Evolutionary conservation across 2,113 vertebrate genomes (phyloP).

Genomic region (Tychaedon coryphoeus): DNA sequence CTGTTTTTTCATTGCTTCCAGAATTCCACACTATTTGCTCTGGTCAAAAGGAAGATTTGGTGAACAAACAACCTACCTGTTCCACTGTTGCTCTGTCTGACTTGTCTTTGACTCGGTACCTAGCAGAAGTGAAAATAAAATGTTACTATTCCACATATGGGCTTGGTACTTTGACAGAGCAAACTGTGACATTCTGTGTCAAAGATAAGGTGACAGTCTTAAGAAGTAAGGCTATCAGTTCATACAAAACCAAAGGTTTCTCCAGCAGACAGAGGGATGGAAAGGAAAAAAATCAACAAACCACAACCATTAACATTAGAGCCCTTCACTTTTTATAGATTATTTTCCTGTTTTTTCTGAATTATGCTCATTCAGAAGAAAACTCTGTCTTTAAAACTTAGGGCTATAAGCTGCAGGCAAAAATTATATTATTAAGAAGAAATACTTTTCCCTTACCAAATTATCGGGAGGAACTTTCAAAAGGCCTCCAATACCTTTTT

Average conservation of each 20-base stretch:
- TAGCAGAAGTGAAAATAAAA: conserved; percentile 56
- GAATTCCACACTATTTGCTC: neutral
- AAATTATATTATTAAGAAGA: neutral
- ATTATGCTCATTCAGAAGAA: neutral
- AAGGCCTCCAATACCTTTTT: neutral
- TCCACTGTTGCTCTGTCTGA: conserved; percentile 96
- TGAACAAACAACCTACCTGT: conserved; percentile 75
- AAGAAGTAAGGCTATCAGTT: neutral
- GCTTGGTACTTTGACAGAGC: neutral
- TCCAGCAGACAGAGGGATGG: neutral
- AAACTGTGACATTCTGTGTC: neutral
- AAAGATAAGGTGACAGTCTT: neutral
- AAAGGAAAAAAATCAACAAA: neutral
- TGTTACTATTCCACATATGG: neutral
- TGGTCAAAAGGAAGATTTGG: neutral
- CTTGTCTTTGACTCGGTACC: conserved; percentile 95
- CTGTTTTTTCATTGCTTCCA: neutral
- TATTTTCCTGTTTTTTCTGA: neutral
- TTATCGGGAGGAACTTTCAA: neutral
- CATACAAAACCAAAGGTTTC: neutral
- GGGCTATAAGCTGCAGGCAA: neutral
- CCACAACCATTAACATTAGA: neutral
- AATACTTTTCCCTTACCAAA: neutral
- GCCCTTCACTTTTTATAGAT: neutral
- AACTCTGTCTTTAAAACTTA: neutral